A percentile compares a stretch with the other conserved stretches of the same genome.
Conservation (phyloP, 2,113 vertebrate species). For the Globicephala melas region DNA sequence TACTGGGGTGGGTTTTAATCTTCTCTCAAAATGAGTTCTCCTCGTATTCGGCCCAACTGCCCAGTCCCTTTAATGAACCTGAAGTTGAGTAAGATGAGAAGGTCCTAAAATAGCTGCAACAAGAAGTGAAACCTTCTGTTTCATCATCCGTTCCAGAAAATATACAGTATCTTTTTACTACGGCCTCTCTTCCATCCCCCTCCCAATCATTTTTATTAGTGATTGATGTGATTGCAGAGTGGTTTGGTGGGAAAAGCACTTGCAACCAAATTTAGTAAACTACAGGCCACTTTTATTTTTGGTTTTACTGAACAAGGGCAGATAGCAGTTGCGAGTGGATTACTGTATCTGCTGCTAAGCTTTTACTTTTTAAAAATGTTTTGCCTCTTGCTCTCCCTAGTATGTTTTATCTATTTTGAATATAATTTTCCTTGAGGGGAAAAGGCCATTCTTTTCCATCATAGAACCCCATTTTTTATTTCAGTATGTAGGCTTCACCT, state of each 20-base stretch:
- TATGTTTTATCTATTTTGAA: slow-evolving; percentile 35
- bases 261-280: slow-evolving; percentile 61
- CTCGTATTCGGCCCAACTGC: neutral
- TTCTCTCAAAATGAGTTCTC: slow-evolving; percentile 41
- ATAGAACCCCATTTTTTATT: neutral
- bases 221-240: slow-evolving; percentile 43
- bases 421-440: slow-evolving; percentile 16
- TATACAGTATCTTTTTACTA: neutral
- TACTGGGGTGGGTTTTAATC: slow-evolving; percentile 38
- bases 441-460: neutral
- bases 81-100: slow-evolving; percentile 62
- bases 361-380: neutral
- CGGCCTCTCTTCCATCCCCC: neutral
- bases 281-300: slow-evolving; percentile 52
- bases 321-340: slow-evolving; percentile 25
- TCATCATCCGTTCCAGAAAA: slow-evolving; percentile 34
- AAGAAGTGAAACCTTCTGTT: slow-evolving; percentile 41
- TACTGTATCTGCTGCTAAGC: neutral
- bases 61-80: slow-evolving; percentile 13
- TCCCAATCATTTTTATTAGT: slow-evolving; percentile 43
- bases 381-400: neutral
- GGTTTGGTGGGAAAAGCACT: slow-evolving; percentile 55
- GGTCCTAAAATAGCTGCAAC: slow-evolving; percentile 48
- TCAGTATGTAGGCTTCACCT: neutral
- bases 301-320: slow-evolving; percentile 38